Evolutionary conservation across 2,113 vertebrate genomes (phyloP).

Genomic region (Xiphophorus maculatus): DNA sequence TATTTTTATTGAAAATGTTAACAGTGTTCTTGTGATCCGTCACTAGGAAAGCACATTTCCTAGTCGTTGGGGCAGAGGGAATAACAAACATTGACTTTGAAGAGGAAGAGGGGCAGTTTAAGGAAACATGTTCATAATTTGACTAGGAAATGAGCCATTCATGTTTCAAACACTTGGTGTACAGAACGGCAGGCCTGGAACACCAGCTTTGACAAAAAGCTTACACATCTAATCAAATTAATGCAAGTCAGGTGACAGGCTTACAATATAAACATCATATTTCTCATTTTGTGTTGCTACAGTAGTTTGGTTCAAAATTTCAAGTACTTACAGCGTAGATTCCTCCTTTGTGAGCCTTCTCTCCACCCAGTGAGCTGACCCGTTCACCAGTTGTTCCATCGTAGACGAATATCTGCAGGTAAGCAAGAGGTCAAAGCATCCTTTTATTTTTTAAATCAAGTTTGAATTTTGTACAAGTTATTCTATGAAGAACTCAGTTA

Average conservation of each 20-base stretch:
- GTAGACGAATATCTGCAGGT: constrained; percentile 85
- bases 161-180: background rate
- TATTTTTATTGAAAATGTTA: background rate
- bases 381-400: constrained; percentile 88
- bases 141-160: background rate
- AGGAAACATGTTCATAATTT: background rate
- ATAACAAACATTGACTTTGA: background rate
- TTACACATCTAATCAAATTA: background rate
- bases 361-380: constrained; percentile 83
- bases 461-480: background rate
- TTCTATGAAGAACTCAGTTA: background rate
- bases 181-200: background rate
- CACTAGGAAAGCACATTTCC: background rate
- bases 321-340: constrained; percentile 91
- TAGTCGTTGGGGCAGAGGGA: background rate
- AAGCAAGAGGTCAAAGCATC: background rate
- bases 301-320: background rate
- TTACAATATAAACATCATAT: background rate
- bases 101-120: background rate
- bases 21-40: background rate
- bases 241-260: background rate
- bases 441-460: background rate
- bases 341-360: constrained; percentile 93
- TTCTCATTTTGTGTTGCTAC: background rate
- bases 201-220: background rate